Evolutionary conservation across 1,140 invertebrate genomes (phyloP).

Genomic region (Drepana arcuata): DNA sequence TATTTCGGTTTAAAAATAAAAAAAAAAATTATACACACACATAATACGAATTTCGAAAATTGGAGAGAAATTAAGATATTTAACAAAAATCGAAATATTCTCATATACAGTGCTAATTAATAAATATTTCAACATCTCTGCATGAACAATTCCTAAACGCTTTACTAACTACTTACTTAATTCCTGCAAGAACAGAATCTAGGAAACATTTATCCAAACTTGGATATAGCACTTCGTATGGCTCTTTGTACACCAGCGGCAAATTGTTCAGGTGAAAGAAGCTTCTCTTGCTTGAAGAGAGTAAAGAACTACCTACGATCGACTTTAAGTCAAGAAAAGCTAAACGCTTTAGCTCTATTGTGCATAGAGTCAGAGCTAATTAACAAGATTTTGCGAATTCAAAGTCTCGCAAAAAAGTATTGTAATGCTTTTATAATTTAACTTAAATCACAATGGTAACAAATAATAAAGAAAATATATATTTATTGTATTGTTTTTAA

Average conservation of each 20-base stretch:
- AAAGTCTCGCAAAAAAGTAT: conserved; percentile 9
- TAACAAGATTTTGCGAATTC: conserved; percentile 11
- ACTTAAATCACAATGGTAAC: too few relatives aligned
- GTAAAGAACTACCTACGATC: conserved; percentile 6
- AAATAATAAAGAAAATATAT: too few relatives aligned
- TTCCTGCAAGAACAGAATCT: background rate
- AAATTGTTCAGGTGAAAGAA: background rate
- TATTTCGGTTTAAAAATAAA: too few relatives aligned
- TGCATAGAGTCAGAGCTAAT: conserved; percentile 12
- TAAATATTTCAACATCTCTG: too few relatives aligned
- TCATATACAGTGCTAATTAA: too few relatives aligned
- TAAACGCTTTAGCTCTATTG: conserved; percentile 11
- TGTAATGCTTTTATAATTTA: conserved; percentile 1
- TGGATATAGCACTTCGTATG: background rate
- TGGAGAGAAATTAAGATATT: too few relatives aligned
- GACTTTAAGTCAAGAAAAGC: conserved; percentile 10
- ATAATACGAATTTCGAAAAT: too few relatives aligned
- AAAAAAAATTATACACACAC: too few relatives aligned
- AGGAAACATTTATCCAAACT: background rate
- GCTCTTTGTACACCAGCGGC: conserved; percentile 1
- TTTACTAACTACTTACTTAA: too few relatives aligned
- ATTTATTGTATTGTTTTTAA: too few relatives aligned
- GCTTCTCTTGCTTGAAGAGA: conserved; percentile 1
- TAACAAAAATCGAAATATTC: too few relatives aligned
- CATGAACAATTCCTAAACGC: too few relatives aligned